Evolutionary conservation across 2,797 vertebrate species (phyloP).

Genomic region (Enteromius treurensis): DNA sequence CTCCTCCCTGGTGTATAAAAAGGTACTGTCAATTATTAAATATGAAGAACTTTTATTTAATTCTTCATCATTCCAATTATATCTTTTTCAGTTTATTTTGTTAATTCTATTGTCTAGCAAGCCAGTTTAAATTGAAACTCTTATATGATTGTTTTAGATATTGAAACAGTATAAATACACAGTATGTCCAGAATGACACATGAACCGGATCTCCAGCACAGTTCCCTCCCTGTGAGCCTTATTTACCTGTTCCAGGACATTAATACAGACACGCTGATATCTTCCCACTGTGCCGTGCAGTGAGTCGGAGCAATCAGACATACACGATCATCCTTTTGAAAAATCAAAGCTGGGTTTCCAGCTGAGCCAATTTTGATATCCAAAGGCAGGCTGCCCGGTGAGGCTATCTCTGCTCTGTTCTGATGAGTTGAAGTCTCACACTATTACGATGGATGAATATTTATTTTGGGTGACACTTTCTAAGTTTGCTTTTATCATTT

Average conservation of each 20-base stretch:
- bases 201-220: conserved; percentile 5
- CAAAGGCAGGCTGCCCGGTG: conserved; percentile 28
- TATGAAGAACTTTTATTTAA: background rate
- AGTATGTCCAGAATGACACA: background rate
- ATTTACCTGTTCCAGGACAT: conserved; percentile 42
- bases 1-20: background rate
- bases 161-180: background rate
- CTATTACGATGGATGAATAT: conserved; percentile 29
- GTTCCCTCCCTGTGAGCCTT: background rate
- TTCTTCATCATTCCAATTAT: background rate
- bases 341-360: conserved; percentile 49
- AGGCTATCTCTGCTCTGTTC: conserved; percentile 38
- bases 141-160: background rate
- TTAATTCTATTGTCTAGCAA: background rate
- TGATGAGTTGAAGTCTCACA: conserved; percentile 42
- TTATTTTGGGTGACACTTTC: conserved; percentile 33
- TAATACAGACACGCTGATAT: conserved; percentile 26
- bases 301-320: conserved; percentile 49
- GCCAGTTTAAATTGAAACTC: no score
- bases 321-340: conserved; percentile 40
- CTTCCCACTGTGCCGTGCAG: conserved; percentile 19
- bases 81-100: background rate
- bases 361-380: conserved; percentile 38
- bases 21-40: background rate
- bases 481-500: conserved; percentile 12